Conservation (phyloP, 2,888 invertebrate species). For the Zele albiditarsus region DNA sequence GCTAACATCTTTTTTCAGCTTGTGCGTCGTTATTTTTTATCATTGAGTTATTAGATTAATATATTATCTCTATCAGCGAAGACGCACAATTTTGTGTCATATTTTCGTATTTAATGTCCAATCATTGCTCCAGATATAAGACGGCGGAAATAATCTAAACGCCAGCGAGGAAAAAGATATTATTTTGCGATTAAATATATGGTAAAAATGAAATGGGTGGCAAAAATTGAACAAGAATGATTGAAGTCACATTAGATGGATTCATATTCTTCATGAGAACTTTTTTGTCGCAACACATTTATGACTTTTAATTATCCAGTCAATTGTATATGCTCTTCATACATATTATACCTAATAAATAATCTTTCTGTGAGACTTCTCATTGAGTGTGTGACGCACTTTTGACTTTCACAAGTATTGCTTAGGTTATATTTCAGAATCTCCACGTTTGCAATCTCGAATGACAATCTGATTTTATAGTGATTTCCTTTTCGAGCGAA, state of each 20-base stretch:
- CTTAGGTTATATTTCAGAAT: conserved; percentile 22
- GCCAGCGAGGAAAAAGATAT: neutral
- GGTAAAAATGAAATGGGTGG: neutral
- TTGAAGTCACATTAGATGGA: neutral
- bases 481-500: conserved; percentile 65
- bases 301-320: neutral
- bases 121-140: neutral
- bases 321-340: conserved; percentile 1
- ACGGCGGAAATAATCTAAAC: neutral
- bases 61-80: neutral
- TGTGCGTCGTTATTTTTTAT: neutral
- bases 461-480: conserved; percentile 59
- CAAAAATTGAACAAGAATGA: neutral
- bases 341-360: no score
- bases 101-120: neutral
- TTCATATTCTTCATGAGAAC: neutral
- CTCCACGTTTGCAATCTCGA: conserved; percentile 29
- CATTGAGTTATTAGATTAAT: neutral
- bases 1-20: conserved; percentile 13
- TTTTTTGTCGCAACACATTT: neutral
- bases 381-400: conserved; percentile 30
- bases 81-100: neutral
- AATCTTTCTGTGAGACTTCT: neutral
- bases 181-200: neutral
- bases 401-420: conserved; percentile 32